Percentiles rank a stretch among this genome's conserved stretches.
phyloP scores from a whole-genome alignment of 2,113 vertebrate genomes.

The Orientallactaga bullata region DNA sequence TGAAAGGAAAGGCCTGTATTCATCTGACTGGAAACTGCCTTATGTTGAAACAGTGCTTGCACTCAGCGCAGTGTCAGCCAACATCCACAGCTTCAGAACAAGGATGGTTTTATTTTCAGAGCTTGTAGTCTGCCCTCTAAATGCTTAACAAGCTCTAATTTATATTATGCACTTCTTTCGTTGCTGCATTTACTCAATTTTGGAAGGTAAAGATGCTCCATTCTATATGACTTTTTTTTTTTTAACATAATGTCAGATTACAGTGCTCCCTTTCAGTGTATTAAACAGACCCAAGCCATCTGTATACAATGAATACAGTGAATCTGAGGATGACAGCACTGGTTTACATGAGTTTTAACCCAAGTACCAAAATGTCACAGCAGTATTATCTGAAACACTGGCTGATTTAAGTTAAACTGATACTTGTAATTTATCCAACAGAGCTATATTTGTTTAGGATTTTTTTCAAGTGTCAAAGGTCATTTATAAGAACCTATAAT shows the following conservation, averaged over 20 bases:
- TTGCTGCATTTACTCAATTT: neutral
- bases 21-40: neutral
- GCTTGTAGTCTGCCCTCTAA: neutral
- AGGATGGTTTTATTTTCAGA: neutral
- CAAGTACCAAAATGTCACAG: neutral
- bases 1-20: neutral
- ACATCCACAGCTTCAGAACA: neutral
- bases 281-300: neutral
- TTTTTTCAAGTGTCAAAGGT: neutral
- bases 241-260: neutral
- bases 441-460: neutral
- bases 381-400: neutral
- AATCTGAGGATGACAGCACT: neutral
- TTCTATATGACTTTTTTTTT: neutral
- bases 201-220: neutral
- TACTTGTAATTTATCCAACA: neutral
- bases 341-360: neutral
- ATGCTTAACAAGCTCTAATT: neutral
- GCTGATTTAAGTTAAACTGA: slow-evolving; percentile 23
- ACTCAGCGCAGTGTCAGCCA: neutral
- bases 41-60: neutral
- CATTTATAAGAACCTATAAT: slow-evolving; percentile 1
- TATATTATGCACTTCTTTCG: neutral
- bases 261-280: neutral
- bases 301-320: no score